phyloP scores from a whole-genome alignment of 2,888 invertebrate genomes.

The Rotaria sp. region DNA sequence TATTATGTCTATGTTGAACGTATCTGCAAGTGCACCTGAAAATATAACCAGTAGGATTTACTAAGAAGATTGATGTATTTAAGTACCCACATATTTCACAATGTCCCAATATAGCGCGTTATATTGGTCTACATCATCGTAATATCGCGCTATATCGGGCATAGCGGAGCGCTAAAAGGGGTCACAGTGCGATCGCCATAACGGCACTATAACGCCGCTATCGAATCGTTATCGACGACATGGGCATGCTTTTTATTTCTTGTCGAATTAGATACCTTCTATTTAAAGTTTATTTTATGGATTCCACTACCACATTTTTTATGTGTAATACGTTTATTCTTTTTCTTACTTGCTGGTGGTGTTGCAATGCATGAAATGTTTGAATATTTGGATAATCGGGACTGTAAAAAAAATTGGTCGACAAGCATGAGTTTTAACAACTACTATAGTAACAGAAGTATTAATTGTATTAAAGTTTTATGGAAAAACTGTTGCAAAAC shows the following conservation, averaged over 20 bases:
- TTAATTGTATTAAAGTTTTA: conserved; percentile 59
- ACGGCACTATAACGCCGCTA: too few relatives aligned
- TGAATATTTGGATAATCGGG: conserved; percentile 60
- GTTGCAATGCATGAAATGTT: conserved; percentile 59
- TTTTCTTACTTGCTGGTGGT: conserved; percentile 59
- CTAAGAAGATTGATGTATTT: too few relatives aligned
- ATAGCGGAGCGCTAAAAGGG: too few relatives aligned
- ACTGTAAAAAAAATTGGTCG: conserved; percentile 59
- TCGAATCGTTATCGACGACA: too few relatives aligned
- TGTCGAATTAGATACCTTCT: conserved; percentile 61
- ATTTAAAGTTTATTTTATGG: conserved; percentile 61
- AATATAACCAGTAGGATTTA: too few relatives aligned
- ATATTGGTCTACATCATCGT: too few relatives aligned
- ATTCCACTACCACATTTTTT: conserved; percentile 60
- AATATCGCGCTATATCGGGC: too few relatives aligned
- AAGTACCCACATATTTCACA: too few relatives aligned
- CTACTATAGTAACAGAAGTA: conserved; percentile 59
- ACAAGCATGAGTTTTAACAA: conserved; percentile 58
- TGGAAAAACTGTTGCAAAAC: conserved; percentile 58
- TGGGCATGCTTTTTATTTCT: conserved; percentile 56
- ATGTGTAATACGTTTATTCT: conserved; percentile 57
- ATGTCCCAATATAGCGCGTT: too few relatives aligned
- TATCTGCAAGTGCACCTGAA: too few relatives aligned
- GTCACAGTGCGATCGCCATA: too few relatives aligned
- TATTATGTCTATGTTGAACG: too few relatives aligned